Base-by-base conservation (phyloP, 2,113 vertebrate species). In the Leucosticte australis region DNA sequence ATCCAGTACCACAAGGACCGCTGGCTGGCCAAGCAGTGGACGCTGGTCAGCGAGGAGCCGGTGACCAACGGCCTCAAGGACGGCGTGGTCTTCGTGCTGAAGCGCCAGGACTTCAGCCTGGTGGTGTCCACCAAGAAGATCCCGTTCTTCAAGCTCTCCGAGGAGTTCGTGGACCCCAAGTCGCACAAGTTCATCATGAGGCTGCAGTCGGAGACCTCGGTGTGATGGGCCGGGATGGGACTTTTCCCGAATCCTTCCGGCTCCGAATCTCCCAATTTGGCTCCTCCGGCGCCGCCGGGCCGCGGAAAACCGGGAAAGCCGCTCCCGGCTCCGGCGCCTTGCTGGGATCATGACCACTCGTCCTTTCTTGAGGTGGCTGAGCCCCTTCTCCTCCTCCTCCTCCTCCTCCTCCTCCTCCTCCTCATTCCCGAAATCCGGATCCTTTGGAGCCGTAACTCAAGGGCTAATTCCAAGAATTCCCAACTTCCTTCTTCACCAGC, bases 131-230 rank as follows among this genome's bases (percentile, higher is more conserved):
- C 98, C 89, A 99, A 98, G 91, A 98, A 98, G 59, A 99, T 99
- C 64, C 99, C 99, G 1, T 99, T 99, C 98, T 98, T 99, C 93
- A 98, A 99, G 60, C 98, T 99, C 57, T 98, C 99, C 0, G 99
- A 99, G 97, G 99, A 99, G 87, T 99, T 99, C 21, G 98, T 99
- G 92, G 99, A 99, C 97, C 99, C 99, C 64, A 99, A 99, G 95
- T 99, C 99, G 8, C 99, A 99, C 98, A 99, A 99, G 97, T 99
- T 99, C 24, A 98, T 99, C 88, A 99, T 99, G 98, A 98, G 99
- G 97, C 98, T 99, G 95, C 99, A 99, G 97, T 99, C 99, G 0
- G 99, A 99, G 98, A 99, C 99, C 39, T 99, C 99, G 0, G 99
- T 99, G 96, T 99, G 97, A 46, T 10, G 0, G 24, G 39, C 39